phyloP scores from a whole-genome alignment of 1,140 invertebrate genomes.

The Zaprionus ghesquierei region DNA sequence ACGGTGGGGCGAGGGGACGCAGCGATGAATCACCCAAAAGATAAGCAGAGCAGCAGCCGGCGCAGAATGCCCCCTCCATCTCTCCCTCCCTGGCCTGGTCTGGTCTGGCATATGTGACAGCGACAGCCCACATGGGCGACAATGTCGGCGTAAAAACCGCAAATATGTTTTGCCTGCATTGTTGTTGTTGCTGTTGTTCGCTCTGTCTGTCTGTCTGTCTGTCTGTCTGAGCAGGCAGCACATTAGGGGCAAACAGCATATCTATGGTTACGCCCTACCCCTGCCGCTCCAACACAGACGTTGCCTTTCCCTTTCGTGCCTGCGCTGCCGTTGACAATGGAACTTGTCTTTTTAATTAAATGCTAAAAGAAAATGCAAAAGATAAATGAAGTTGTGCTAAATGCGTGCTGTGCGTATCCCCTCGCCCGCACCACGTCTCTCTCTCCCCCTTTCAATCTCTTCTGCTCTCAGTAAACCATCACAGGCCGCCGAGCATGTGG shows the following conservation, averaged over 20 bases:
- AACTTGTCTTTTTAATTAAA: slow-evolving; percentile 82
- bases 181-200: slow-evolving; percentile 18
- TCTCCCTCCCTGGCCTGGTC: not conserved
- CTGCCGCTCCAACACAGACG: not conserved
- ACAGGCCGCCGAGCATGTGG: not conserved
- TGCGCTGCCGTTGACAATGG: slow-evolving; percentile 63
- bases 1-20: not conserved
- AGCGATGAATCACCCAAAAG: not conserved
- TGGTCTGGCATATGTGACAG: slow-evolving; percentile 73
- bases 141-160: slow-evolving; percentile 76
- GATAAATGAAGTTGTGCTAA: slow-evolving; percentile 81
- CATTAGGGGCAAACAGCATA: slow-evolving; percentile 64
- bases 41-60: slow-evolving; percentile 29
- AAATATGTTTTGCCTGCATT: slow-evolving; percentile 66
- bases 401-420: slow-evolving; percentile 69
- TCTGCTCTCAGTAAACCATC: not conserved
- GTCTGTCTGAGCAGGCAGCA: slow-evolving; percentile 27
- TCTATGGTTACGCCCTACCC: slow-evolving; percentile 33
- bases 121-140: slow-evolving; percentile 65
- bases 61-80: not conserved
- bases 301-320: not conserved
- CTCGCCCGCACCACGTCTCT: no score
- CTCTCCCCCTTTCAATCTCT: not conserved
- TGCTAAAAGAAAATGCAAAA: slow-evolving; percentile 79
- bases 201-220: slow-evolving; percentile 2